phyloP scores from a whole-genome alignment of 1,140 invertebrate genomes.

The Heliconius congener region DNA sequence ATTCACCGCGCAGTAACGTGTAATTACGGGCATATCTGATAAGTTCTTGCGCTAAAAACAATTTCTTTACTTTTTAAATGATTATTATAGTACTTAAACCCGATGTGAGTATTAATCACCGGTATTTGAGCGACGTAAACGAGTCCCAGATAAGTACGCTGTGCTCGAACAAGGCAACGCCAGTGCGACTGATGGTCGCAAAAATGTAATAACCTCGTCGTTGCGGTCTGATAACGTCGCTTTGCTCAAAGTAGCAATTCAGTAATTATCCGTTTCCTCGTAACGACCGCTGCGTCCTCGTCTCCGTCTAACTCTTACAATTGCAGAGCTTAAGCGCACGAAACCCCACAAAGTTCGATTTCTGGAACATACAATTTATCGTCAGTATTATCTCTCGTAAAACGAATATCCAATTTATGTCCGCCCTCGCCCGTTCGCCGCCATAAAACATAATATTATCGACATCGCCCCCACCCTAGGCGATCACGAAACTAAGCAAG shows the following conservation, averaged over 20 bases:
- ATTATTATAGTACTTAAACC: constrained; percentile 35
- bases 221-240: constrained; percentile 59
- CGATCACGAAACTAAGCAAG: constrained; percentile 79
- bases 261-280: constrained; percentile 58
- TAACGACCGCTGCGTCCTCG: constrained; percentile 29
- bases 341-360: constrained; percentile 53
- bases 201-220: constrained; percentile 50
- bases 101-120: constrained; percentile 37
- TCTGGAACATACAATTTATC: constrained; percentile 72
- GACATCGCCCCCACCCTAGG: constrained; percentile 77
- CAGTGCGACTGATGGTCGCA: constrained; percentile 39
- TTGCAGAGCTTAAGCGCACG: constrained; percentile 24
- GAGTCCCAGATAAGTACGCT: constrained; percentile 37
- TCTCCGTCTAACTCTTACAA: constrained; percentile 26
- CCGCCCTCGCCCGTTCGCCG: constrained; percentile 56
- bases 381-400: constrained; percentile 72
- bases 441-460: constrained; percentile 80
- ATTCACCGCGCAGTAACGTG: constrained; percentile 1
- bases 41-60: constrained; percentile 37
- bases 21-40: constrained; percentile 20
- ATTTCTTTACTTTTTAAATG: constrained; percentile 24
- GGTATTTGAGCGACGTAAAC: constrained; percentile 49
- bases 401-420: constrained; percentile 76
- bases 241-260: constrained; percentile 54
- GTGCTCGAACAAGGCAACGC: constrained; percentile 26